Evolutionary conservation across 2,888 invertebrate species (phyloP).

Genomic region (Campoplex nolae): DNA sequence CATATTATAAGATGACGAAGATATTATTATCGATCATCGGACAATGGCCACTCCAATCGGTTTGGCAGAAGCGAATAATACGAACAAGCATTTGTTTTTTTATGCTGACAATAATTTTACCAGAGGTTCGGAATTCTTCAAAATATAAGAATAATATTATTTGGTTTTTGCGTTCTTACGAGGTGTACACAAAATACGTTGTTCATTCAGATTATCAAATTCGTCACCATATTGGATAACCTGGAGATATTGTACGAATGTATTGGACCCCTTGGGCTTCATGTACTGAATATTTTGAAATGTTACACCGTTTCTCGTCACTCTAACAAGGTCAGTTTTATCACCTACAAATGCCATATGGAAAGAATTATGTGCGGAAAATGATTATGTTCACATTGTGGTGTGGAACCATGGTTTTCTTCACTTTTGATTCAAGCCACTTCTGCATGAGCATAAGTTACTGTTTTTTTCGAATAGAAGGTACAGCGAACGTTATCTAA

Average conservation of each 20-base stretch:
- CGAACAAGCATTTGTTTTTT: constrained; percentile 10
- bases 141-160: neutral
- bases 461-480: no score
- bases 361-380: no score
- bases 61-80: constrained; percentile 25
- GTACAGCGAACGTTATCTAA: no score
- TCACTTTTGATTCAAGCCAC: no score
- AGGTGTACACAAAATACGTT: constrained; percentile 2
- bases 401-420: no score
- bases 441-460: no score
- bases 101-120: constrained; percentile 50
- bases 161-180: neutral
- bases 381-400: no score
- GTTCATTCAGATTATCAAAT: constrained; percentile 45
- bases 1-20: constrained; percentile 43
- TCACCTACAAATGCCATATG: neutral
- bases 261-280: constrained; percentile 56
- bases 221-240: constrained; percentile 26
- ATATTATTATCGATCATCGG: constrained; percentile 46
- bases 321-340: constrained; percentile 51
- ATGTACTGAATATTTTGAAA: constrained; percentile 44
- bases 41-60: constrained; percentile 57
- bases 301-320: constrained; percentile 30
- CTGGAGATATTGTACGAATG: constrained; percentile 50
- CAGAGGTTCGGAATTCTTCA: constrained; percentile 41